Evolutionary conservation across 1,140 invertebrate genomes (phyloP).

Genomic region (Euwallacea similis): DNA sequence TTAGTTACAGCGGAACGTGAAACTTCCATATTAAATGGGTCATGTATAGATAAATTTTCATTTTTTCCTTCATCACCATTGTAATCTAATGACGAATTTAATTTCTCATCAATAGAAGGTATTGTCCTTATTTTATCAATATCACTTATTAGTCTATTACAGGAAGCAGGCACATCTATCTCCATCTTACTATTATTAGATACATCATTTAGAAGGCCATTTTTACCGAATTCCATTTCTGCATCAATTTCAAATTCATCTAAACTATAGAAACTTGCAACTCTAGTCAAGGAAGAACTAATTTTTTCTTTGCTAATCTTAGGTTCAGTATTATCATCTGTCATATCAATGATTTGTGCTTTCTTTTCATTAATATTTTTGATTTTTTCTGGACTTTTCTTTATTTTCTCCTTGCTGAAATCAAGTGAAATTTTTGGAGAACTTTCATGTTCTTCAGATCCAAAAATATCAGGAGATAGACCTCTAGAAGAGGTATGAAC

Average conservation of each 20-base stretch:
- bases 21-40: too few relatives aligned
- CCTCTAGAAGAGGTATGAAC: constrained; percentile 33
- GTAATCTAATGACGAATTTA: too few relatives aligned
- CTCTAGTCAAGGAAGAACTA: background rate
- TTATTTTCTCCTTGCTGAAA: background rate
- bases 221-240: too few relatives aligned
- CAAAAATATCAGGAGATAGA: constrained; percentile 60
- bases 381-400: background rate
- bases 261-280: constrained; percentile 14
- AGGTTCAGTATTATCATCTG: constrained; percentile 5
- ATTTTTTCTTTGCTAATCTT: background rate
- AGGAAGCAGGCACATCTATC: too few relatives aligned
- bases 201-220: too few relatives aligned
- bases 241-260: constrained; percentile 22
- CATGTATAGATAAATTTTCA: too few relatives aligned
- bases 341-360: constrained; percentile 16
- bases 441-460: constrained; percentile 39
- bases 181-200: too few relatives aligned
- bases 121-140: too few relatives aligned
- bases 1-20: too few relatives aligned
- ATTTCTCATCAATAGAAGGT: too few relatives aligned
- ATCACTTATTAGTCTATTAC: too few relatives aligned
- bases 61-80: too few relatives aligned
- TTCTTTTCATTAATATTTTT: background rate
- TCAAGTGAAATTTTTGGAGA: background rate